These are phyloP conservation scores for Monoplex corrugatus DNA, from an alignment of 2,888 invertebrate genomes.

Conservation along the genomic window DNA sequence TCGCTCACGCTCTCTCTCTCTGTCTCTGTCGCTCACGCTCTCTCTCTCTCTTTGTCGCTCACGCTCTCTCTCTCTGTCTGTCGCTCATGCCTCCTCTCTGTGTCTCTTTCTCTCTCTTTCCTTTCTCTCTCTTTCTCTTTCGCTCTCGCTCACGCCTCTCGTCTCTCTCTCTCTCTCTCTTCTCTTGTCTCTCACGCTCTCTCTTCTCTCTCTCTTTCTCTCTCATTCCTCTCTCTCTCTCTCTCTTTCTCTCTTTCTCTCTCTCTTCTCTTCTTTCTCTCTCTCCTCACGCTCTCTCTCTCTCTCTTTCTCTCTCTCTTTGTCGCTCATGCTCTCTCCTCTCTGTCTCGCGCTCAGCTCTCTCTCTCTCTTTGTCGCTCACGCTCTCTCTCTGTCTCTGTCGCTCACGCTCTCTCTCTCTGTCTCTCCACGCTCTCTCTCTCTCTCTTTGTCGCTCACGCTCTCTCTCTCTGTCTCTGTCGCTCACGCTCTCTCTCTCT, in stretches of 20 bases:
- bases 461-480: too few relatives aligned
- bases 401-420: too few relatives aligned
- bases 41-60: too few relatives aligned
- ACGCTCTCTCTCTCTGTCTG: background rate
- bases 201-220: too few relatives aligned
- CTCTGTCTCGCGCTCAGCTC: background rate
- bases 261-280: background rate
- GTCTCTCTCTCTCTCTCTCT: slow-evolving; percentile 8
- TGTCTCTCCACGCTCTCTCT: too few relatives aligned
- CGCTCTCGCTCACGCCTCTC: background rate
- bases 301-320: slow-evolving; percentile 1
- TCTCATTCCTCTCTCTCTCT: slow-evolving; percentile 1
- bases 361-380: too few relatives aligned
- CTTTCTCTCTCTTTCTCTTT: slow-evolving; percentile 36
- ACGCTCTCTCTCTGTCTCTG: too few relatives aligned
- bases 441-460: too few relatives aligned
- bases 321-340: background rate
- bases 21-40: too few relatives aligned
- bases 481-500: too few relatives aligned
- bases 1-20: too few relatives aligned
- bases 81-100: slow-evolving; percentile 18
- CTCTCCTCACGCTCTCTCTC: background rate
- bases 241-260: background rate
- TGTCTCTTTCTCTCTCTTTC: slow-evolving; percentile 43
- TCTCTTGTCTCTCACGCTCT: background rate